Evolutionary conservation across 2,888 invertebrate species (phyloP).

Genomic region (Eugnorisma glareosa): DNA sequence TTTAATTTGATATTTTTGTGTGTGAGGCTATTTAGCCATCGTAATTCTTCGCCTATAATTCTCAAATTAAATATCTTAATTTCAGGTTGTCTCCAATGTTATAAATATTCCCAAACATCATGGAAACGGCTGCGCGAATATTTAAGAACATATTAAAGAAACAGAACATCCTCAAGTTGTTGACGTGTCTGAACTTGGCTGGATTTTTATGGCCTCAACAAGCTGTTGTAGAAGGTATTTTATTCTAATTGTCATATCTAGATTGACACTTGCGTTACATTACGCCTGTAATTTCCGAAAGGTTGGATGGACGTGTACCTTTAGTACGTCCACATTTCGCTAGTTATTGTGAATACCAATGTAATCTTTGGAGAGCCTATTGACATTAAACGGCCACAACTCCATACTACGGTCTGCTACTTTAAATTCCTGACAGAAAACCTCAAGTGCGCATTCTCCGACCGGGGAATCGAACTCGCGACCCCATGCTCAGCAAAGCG

Average conservation of each 20-base stretch:
- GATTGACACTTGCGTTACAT: neutral
- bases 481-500: neutral
- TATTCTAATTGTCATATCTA: no score
- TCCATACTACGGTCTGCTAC: neutral
- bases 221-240: conserved; percentile 29
- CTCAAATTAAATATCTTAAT: neutral
- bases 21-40: neutral
- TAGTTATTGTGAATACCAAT: no score
- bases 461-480: neutral
- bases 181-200: conserved; percentile 12
- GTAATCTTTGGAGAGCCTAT: no score
- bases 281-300: neutral
- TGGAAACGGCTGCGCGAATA: conserved; percentile 23
- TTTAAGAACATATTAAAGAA: neutral
- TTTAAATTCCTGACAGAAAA: neutral
- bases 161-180: conserved; percentile 26
- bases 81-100: conserved; percentile 6
- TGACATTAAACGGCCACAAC: neutral
- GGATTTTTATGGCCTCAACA: conserved; percentile 20
- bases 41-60: neutral
- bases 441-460: neutral
- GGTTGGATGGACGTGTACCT: neutral
- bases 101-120: neutral
- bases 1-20: no score
- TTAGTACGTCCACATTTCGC: no score